Percentiles rank a stretch among this genome's conserved stretches.
Evolutionary conservation across 1,140 invertebrate species (phyloP).

Genomic region (Drosophila nebulosa): DNA sequence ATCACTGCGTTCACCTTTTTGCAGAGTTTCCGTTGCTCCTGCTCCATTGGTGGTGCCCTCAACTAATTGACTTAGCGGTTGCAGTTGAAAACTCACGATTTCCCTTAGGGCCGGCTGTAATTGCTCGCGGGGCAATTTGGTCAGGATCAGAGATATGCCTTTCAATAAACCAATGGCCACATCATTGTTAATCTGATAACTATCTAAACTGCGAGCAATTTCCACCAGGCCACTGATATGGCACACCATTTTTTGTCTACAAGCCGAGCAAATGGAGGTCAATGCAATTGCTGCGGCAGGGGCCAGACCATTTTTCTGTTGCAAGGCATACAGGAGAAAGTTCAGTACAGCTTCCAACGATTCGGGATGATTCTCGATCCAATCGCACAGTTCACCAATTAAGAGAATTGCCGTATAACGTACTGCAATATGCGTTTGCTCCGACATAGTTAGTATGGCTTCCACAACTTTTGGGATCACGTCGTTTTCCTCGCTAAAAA

Average conservation of each 20-base stretch:
- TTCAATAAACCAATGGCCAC: slow-evolving; percentile 92
- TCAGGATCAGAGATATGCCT: slow-evolving; percentile 87
- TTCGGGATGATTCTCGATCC: slow-evolving; percentile 94
- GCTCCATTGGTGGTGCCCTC: slow-evolving; percentile 39
- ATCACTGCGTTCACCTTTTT: slow-evolving; percentile 84
- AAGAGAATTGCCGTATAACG: slow-evolving; percentile 93
- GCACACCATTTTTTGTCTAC: slow-evolving; percentile 89
- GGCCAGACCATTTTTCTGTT: slow-evolving; percentile 87
- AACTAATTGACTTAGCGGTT: slow-evolving; percentile 84
- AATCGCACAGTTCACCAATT: slow-evolving; percentile 96
- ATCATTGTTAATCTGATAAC: slow-evolving; percentile 89
- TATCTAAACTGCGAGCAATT: slow-evolving; percentile 90
- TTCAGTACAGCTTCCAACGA: slow-evolving; percentile 91
- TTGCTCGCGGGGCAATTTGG: slow-evolving; percentile 84
- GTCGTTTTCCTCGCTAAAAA: slow-evolving; percentile 92
- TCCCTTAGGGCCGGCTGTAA: slow-evolving; percentile 88
- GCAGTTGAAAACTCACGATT: slow-evolving; percentile 89
- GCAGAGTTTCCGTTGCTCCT: slow-evolving; percentile 36
- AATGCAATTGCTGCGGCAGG: slow-evolving; percentile 88
- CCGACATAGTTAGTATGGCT: slow-evolving; percentile 92
- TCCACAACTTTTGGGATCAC: slow-evolving; percentile 96
- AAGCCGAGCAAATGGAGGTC: slow-evolving; percentile 87
- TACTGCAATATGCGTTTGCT: slow-evolving; percentile 93
- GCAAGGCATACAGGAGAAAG: slow-evolving; percentile 88
- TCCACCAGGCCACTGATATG: slow-evolving; percentile 92